A percentile compares a stretch with the other conserved stretches of the same genome.
Evolutionary conservation across 2,113 vertebrate species (phyloP).

Genomic region (Mystacornis crossleyi): DNA sequence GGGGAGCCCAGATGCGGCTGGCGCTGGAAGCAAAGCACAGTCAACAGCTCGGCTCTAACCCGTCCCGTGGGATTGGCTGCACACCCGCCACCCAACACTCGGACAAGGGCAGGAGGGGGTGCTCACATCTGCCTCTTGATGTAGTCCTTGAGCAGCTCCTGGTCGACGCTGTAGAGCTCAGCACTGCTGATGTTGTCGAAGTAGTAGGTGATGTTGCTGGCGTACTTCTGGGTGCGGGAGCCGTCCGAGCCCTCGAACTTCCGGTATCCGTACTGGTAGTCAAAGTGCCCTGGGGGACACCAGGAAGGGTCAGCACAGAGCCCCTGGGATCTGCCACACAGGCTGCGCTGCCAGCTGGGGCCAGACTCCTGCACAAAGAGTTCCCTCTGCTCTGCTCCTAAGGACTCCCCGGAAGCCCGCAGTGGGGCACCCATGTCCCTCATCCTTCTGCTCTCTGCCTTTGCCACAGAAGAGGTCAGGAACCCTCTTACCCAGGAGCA

Average conservation of each 20-base stretch:
- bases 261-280: conserved; percentile 92
- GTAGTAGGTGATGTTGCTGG: conserved; percentile 93
- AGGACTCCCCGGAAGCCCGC: fast-evolving
- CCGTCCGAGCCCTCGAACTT: conserved; percentile 87
- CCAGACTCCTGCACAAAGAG: fast-evolving
- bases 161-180: conserved; percentile 91
- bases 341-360: background rate
- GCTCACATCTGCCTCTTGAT: conserved; percentile 98
- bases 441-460: background rate
- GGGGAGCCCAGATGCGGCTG: background rate
- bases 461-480: background rate
- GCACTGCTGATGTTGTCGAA: conserved; percentile 97
- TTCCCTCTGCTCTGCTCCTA: background rate
- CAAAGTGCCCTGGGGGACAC: conserved; percentile 85
- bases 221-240: conserved; percentile 86
- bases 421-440: background rate
- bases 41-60: background rate
- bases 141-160: conserved; percentile 97
- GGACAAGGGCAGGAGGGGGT: background rate
- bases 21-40: background rate
- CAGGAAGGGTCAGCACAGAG: background rate
- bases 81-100: background rate
- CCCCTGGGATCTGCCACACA: background rate
- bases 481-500: background rate
- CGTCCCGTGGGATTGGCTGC: fast-evolving